phyloP scores from a whole-genome alignment of 2,113 vertebrate species.

The Chaetorhynchus papuensis region DNA sequence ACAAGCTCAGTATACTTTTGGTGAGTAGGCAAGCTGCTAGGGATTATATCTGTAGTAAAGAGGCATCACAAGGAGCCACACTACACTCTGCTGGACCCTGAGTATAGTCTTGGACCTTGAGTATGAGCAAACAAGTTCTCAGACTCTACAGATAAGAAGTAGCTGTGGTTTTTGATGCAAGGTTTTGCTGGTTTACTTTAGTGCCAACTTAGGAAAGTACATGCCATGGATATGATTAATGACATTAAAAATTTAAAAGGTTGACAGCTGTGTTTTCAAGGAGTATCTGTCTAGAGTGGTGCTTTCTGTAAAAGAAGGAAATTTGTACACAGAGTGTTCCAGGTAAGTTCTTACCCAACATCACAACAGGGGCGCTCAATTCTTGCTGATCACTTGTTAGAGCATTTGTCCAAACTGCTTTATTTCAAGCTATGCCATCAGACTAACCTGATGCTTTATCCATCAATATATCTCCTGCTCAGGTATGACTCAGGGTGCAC shows the following conservation, averaged over 20 bases:
- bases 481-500: not conserved
- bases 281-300: not conserved
- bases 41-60: not conserved
- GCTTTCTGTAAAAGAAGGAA: not conserved
- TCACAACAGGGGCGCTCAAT: accelerated
- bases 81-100: not conserved
- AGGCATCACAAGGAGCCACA: not conserved
- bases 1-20: not conserved
- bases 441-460: not conserved
- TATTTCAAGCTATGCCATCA: not conserved
- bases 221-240: not conserved
- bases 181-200: not conserved
- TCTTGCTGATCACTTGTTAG: not conserved
- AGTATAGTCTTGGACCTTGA: not conserved
- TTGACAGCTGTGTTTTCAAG: not conserved
- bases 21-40: not conserved
- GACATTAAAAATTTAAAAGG: not conserved
- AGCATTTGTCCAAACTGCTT: not conserved
- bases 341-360: not conserved
- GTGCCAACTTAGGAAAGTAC: not conserved
- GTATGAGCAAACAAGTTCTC: not conserved
- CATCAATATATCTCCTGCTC: not conserved
- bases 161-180: not conserved
- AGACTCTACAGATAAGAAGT: not conserved
- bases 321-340: not conserved